Base-by-base conservation (phyloP, 2,797 vertebrate species). In the Chelon labrosus region DNA sequence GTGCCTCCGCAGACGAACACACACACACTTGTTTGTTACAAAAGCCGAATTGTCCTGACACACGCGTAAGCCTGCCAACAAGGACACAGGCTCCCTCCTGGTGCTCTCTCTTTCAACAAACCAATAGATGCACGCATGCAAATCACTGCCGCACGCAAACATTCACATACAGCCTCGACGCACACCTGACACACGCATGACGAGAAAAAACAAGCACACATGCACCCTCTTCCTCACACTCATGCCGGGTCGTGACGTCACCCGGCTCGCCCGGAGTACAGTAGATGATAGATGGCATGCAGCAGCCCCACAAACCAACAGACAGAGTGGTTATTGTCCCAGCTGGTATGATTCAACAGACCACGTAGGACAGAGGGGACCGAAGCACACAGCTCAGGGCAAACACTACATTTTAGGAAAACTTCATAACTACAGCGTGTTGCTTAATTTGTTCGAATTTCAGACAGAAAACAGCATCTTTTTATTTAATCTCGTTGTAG, bases 261-360 rank as follows among this genome's bases (percentile, higher is more conserved):
- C 63, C 7, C 1, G 5, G 51, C 73, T 83, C 11, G 59, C 75
- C 78, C 73, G 53, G 46, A 88, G 86, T 82, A 84, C 84, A 90
- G 84, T 70, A 65, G 60, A 73, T 79, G 79, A 89, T 60, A 82
- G 84, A 87, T 76, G 41, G 73, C 67, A 77, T 65, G 61, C 44
- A 80, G 68, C 83, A 78, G 83, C 61, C 44, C 42, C 67, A 77
- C 69, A 80, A 84, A 75, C 10, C 12, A 76, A 78, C 65, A 53
- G 66, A 87, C 81, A 90, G 76, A 78, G 80, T 13, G 17, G 55
- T 84, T 79, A 83, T 84, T 90, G 88, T 91, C 83, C 31, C 53
- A 68, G 81, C 53, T 25, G 58, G 74, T 70, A 7, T n/a, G 73
- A 82, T 72, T 85, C 86, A 64, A 69, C 44, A 52, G 65, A 73